Conservation (phyloP, 2,797 vertebrate species). For the Acestrorhynchus altus region DNA sequence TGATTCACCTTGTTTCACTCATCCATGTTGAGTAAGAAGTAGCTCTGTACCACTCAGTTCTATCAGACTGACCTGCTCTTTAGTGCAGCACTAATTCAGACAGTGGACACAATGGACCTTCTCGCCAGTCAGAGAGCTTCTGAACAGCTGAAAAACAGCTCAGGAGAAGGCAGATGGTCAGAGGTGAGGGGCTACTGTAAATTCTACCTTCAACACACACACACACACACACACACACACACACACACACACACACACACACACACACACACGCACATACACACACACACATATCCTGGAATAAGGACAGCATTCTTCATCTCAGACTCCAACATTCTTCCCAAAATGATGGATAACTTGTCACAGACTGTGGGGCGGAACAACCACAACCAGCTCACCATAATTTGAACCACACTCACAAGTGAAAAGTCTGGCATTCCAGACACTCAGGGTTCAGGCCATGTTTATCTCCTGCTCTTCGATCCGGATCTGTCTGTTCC, state of each 20-base stretch:
- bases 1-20: too few relatives aligned
- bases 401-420: conserved; percentile 5
- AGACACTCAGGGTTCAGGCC: not conserved
- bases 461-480: not conserved
- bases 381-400: not conserved
- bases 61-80: too few relatives aligned
- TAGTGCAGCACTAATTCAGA: not conserved
- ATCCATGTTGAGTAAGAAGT: too few relatives aligned
- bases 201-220: not conserved
- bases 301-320: not conserved
- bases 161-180: not conserved
- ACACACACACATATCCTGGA: too few relatives aligned
- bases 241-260: too few relatives aligned
- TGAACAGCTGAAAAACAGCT: not conserved
- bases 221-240: not conserved
- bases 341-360: not conserved
- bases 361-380: not conserved
- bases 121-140: not conserved
- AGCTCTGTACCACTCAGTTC: too few relatives aligned
- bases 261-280: too few relatives aligned
- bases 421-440: not conserved
- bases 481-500: too few relatives aligned
- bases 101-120: not conserved
- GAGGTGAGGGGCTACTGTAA: not conserved
- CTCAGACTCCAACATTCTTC: not conserved